phyloP scores from a whole-genome alignment of 1,140 invertebrate species.

The Cydia amplana region DNA sequence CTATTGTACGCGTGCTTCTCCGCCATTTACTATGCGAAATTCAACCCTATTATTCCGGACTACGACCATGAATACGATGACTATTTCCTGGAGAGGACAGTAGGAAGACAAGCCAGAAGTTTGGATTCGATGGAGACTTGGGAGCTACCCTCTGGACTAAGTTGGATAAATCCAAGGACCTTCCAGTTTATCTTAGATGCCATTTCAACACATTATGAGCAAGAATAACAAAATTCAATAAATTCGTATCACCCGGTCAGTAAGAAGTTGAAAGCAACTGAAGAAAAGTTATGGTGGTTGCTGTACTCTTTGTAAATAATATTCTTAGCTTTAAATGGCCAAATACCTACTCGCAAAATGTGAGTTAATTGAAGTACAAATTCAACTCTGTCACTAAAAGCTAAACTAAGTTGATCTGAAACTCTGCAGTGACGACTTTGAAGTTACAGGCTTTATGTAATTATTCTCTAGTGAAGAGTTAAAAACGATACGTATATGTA shows the following conservation, averaged over 20 bases:
- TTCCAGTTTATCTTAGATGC: constrained; percentile 76
- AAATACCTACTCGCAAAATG: background rate
- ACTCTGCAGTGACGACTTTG: constrained; percentile 53
- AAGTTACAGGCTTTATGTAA: constrained; percentile 36
- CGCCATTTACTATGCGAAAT: constrained; percentile 91
- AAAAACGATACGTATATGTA: constrained; percentile 30
- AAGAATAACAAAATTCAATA: constrained; percentile 41
- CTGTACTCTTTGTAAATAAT: too few species aligned
- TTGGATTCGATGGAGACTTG: constrained; percentile 59
- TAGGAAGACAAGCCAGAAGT: constrained; percentile 73
- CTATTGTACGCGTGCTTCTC: constrained; percentile 90
- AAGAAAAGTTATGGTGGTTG: too few species aligned
- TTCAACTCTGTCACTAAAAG: background rate
- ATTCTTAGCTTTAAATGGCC: background rate
- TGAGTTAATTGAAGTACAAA: background rate
- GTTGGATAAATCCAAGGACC: constrained; percentile 69
- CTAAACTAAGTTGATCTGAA: background rate
- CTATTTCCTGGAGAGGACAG: constrained; percentile 81
- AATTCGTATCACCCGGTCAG: background rate
- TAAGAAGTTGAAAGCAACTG: background rate
- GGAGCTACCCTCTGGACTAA: constrained; percentile 68
- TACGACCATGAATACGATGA: constrained; percentile 86
- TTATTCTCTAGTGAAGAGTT: constrained; percentile 48
- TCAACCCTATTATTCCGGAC: constrained; percentile 87
- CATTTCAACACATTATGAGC: constrained; percentile 63